phyloP scores from a whole-genome alignment of 1,140 invertebrate genomes.

The Solenopsis fugax region DNA sequence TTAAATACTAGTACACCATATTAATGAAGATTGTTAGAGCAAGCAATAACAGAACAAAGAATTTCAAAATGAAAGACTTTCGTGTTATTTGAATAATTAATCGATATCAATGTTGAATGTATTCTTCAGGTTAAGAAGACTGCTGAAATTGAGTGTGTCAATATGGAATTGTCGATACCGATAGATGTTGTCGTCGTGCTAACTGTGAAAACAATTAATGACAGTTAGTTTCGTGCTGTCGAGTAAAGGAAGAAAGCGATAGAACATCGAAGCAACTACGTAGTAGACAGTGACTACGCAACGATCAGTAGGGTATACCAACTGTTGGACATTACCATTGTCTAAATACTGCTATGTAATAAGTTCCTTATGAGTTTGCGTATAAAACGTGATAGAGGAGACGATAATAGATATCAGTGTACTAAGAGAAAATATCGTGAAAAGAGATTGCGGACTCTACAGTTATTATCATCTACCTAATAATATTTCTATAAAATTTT shows the following conservation, averaged over 20 bases:
- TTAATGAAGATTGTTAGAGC: slow-evolving; percentile 10
- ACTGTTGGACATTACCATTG: slow-evolving; percentile 87
- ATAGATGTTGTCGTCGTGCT: slow-evolving; percentile 32
- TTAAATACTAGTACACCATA: not conserved
- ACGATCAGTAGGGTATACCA: slow-evolving; percentile 83
- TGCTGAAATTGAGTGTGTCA: not conserved
- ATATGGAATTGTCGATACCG: slow-evolving; percentile 29
- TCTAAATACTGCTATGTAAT: slow-evolving; percentile 85
- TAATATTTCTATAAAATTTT: not conserved
- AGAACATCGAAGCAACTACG: slow-evolving; percentile 82
- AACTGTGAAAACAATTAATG: slow-evolving; percentile 47
- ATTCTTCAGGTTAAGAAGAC: not conserved
- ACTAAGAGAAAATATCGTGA: slow-evolving; percentile 49
- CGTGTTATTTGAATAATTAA: not conserved
- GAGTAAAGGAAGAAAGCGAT: slow-evolving; percentile 68
- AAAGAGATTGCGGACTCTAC: slow-evolving; percentile 36
- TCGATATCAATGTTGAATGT: not conserved
- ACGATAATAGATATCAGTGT: slow-evolving; percentile 59
- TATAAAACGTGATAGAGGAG: slow-evolving; percentile 70
- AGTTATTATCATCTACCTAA: not conserved
- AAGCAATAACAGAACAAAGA: not conserved
- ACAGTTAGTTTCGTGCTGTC: slow-evolving; percentile 42
- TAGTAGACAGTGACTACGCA: slow-evolving; percentile 79
- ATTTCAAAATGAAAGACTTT: not conserved
- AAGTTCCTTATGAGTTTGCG: slow-evolving; percentile 76